Evolutionary conservation across 1,140 invertebrate genomes (phyloP), one percentile per base, ranked within the genome.

Genomic region (Drosophila arizonae): DNA sequence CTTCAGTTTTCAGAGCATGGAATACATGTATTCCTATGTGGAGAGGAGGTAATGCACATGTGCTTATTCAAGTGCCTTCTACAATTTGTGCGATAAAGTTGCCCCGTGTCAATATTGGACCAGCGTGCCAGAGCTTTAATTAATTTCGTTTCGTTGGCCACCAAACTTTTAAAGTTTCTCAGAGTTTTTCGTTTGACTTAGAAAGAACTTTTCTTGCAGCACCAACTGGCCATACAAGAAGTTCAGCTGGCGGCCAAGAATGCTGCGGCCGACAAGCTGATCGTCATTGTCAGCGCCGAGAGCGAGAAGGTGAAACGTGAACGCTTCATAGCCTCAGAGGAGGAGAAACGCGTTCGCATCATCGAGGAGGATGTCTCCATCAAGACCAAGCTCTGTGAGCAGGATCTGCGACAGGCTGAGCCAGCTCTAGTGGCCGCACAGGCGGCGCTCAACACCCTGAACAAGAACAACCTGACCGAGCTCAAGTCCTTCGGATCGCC

Each of bases 391-490:
- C 95, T 97, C 76, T 98, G 97, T 90, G 96, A 97, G 67, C 95
- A 95, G 85, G 98, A 99, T 93, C 93, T 99, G 58, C 95, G 94
- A 0, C 97, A 96, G 90, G 98, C 98, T 8, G 97, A 99, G 90
- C 98, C 98, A 1, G 97, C 97, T 4, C 92, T 99, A n/a, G 92
- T 95, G 3, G 97, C 97, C 26, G 98, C 98, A 3, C 95, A 97
- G 90, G 97, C 96, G 72, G 98, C 98, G 30, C 93, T 99, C 36
- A 96, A 99, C 80, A 99, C 98, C 0, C 92, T 99, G 0, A 98
- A 99, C 90, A 99, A 99, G 92, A 96, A 95, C 72, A 99, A 99
- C 92, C 92, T 99, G 45, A 98, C 98, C 1, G 98, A 99, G 91
- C 92, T 99, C 75, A 99, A 99, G 92, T 97, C 98, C 2, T 98